Evolutionary conservation across 53 echinoderm and acorn worm genomes (phyloP), one percentile per base, ranked within the genome.

Genomic region (Actinopyga echinites): DNA sequence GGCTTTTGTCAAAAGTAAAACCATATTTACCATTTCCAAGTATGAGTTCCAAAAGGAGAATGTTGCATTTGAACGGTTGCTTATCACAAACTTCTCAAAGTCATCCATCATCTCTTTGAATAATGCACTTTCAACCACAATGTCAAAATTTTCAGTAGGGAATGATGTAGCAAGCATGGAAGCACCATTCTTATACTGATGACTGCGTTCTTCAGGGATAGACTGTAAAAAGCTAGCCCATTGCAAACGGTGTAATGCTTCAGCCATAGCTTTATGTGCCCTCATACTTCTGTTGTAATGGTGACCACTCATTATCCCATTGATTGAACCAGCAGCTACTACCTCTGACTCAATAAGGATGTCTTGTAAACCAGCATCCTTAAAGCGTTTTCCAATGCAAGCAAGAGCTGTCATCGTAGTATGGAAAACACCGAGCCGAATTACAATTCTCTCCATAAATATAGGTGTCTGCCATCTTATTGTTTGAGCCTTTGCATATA

Each of bases 1-100:
- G 10, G 61, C 61, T 23, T 53, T 13, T 52, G 68, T 87, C 57
- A 87, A 79, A 3, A 85, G 79, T 7, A 79, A 65, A 4, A 90
- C 22, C 13, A 42, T 13, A 2, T 77, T 31, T 8, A 90, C 83
- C 83, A 90, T 86, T 15, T 82, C 83, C 44, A 90, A 38, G 30
- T 91, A 91, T 6, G 87, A 77, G 8, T 12, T 23, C 91, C 91
- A 91, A 54, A 87, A 83, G 12, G 79, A 40, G 57, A 79, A 91
- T 2, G 83, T 91, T 9, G 63, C 33, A 55, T 90, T 64, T 17
- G 25, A 28, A 44, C 44, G 44, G 1, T 44, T 44, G 44, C 44
- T 44, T 44, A 44, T 44, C 8, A 44, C 44, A 44, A 44, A 44
- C 44, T 44, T 44, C 44, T 2, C 3, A 44, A 44, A 44, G 44